A percentile compares a stretch with the other conserved stretches of the same genome.
These are phyloP conservation scores for Rhimphoctona megacephalus DNA, from an alignment of 2,888 invertebrate species.

Conservation along the genomic window DNA sequence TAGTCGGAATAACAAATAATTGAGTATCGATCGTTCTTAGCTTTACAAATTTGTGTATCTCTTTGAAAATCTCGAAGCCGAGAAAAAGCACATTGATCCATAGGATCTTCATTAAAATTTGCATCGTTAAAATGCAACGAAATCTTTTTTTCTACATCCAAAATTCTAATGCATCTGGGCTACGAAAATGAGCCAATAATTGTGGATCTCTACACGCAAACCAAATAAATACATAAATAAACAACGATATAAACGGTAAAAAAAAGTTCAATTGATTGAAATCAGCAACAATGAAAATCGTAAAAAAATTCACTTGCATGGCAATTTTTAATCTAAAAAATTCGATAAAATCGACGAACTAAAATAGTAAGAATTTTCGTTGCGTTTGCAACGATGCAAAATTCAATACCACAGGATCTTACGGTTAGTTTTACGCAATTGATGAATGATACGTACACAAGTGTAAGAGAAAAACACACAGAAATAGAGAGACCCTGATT, in stretches of 20 bases:
- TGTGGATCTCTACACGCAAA: not conserved
- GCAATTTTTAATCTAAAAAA: not conserved
- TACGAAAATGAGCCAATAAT: not conserved
- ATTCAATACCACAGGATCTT: slow-evolving; percentile 14
- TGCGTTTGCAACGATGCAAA: slow-evolving; percentile 8
- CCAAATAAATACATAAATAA: not conserved
- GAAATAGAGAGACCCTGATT: slow-evolving; percentile 56
- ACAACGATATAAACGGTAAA: not conserved
- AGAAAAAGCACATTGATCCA: slow-evolving; percentile 13
- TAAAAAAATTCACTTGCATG: not conserved
- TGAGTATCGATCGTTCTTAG: slow-evolving; percentile 29
- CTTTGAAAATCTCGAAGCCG: slow-evolving; percentile 23
- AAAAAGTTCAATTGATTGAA: not conserved
- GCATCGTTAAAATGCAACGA: slow-evolving; percentile 7
- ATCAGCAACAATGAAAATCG: too few species aligned
- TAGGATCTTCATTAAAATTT: not conserved
- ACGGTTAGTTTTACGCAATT: slow-evolving; percentile 34
- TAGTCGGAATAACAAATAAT: slow-evolving; percentile 53
- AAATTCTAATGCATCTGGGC: not conserved
- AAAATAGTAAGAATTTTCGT: not conserved
- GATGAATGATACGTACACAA: slow-evolving; percentile 22
- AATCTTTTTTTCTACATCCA: not conserved
- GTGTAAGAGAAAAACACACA: slow-evolving; percentile 42
- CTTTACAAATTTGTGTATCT: slow-evolving; percentile 36
- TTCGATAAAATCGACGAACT: not conserved